Conservation (phyloP, 1,140 invertebrate species). For the Potamilus streckersoni region DNA sequence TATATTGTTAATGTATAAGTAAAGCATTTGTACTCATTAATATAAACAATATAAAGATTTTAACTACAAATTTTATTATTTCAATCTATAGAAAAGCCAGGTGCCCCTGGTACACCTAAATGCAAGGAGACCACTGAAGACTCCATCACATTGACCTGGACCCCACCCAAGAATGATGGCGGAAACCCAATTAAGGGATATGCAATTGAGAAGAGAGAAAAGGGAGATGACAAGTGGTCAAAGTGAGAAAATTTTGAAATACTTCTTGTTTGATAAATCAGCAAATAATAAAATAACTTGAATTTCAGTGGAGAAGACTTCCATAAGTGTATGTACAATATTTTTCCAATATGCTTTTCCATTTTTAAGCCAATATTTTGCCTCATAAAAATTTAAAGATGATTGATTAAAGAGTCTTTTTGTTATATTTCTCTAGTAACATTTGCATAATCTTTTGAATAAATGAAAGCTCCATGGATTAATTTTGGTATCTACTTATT, state of each 20-base stretch:
- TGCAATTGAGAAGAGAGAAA: constrained; percentile 89
- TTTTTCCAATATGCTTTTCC: too few relatives aligned
- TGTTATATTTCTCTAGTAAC: too few relatives aligned
- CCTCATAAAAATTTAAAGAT: too few relatives aligned
- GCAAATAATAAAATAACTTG: too few relatives aligned
- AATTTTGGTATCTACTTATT: too few relatives aligned
- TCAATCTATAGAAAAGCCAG: constrained; percentile 79
- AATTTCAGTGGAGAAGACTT: too few relatives aligned
- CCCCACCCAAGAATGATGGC: constrained; percentile 92
- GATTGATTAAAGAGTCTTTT: too few relatives aligned
- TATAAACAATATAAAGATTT: neutral
- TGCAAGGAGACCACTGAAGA: constrained; percentile 90
- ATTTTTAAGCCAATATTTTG: too few relatives aligned
- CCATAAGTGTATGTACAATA: too few relatives aligned
- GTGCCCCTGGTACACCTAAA: constrained; percentile 87
- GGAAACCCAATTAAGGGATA: constrained; percentile 82
- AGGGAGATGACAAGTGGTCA: constrained; percentile 73
- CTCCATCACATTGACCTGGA: constrained; percentile 94
- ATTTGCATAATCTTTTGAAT: too few relatives aligned
- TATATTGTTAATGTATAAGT: neutral
- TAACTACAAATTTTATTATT: neutral
- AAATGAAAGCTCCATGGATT: too few relatives aligned
- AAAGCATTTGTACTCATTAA: neutral
- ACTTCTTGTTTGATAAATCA: too few relatives aligned
- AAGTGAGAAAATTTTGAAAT: constrained; percentile 48